Evolutionary conservation across 2,797 vertebrate genomes (phyloP), one percentile per base, ranked within the genome.

Genomic region (Acropternis orthonyx): DNA sequence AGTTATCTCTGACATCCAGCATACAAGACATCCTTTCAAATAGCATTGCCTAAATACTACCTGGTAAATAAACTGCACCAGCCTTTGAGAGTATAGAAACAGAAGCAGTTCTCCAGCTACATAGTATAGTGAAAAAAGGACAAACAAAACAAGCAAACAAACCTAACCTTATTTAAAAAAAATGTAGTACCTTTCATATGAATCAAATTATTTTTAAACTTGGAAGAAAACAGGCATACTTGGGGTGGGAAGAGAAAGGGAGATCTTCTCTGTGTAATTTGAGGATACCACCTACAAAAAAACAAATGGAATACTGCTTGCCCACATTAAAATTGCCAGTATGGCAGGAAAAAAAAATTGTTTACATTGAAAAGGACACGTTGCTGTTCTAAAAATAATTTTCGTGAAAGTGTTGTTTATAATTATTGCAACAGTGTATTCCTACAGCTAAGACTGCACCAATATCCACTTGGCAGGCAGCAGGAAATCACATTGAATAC

Each of bases 221-320:
- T 54, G 75, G 27, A 93, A 85, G 68, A 52, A 93, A 88, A 30
- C 16, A 74, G 48, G 36, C 62, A 69, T 76, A 62, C 28, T 87
- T 92, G 37, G 19, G 85, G 67, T 72, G 43, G 83, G 46, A 92
- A 79, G 49, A 18, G 28, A 82, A 92, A 92, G 52, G 74, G 30
- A 92, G 93, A 83, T 55, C 36, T 85, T 89, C 65, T 67, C 16
- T 67, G 26, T 34, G 46, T n/a, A 85, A 83, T 80, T 91, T 92
- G 39, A 85, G 51, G 78, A 89, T 74, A 91, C 59, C 75, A 89
- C 81, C 91, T 88, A 95, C 91, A 95, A 92, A 92, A 94, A 93
- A 85, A 51, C 55, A 83, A 86, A 28, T 3, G 24, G 85, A 91
- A 92, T 91, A 59, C 39, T 58, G 41, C 84, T 89, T 92, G 75